Evolutionary conservation across 2,888 invertebrate species (phyloP).

Genomic region (Pecten maximus): DNA sequence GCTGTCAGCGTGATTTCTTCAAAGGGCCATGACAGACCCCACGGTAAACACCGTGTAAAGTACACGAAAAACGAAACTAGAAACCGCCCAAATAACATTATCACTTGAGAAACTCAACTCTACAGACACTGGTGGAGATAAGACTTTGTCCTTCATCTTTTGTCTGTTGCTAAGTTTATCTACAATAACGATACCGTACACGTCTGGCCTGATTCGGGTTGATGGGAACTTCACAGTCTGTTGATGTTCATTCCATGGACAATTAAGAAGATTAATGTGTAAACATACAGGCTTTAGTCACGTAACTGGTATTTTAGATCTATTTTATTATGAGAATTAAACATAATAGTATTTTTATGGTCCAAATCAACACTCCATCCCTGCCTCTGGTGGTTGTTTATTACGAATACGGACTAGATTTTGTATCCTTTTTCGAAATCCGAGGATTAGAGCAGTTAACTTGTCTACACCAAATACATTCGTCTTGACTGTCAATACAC

Average conservation of each 20-base stretch:
- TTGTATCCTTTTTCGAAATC: no score
- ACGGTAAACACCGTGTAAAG: neutral
- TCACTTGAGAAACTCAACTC: neutral
- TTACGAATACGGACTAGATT: no score
- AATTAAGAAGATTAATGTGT: neutral
- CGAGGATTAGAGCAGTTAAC: no score
- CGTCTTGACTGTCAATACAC: no score
- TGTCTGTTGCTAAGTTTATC: slow-evolving; percentile 4
- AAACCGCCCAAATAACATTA: neutral
- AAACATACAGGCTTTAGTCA: neutral
- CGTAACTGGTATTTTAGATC: neutral
- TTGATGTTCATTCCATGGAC: slow-evolving; percentile 4
- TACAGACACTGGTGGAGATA: neutral
- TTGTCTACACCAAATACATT: no score
- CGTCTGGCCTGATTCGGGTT: neutral
- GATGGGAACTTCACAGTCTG: slow-evolving; percentile 20
- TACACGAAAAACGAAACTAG: slow-evolving; percentile 13
- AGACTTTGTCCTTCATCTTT: slow-evolving; percentile 15
- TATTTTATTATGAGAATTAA: neutral
- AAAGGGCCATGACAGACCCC: neutral
- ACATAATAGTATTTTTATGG: no score
- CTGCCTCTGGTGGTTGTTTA: no score
- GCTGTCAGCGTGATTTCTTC: no score
- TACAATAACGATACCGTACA: neutral
- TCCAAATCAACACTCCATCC: no score